Evolutionary conservation across 2,797 vertebrate species (phyloP).

Genomic region (Hydrolagus colliei): DNA sequence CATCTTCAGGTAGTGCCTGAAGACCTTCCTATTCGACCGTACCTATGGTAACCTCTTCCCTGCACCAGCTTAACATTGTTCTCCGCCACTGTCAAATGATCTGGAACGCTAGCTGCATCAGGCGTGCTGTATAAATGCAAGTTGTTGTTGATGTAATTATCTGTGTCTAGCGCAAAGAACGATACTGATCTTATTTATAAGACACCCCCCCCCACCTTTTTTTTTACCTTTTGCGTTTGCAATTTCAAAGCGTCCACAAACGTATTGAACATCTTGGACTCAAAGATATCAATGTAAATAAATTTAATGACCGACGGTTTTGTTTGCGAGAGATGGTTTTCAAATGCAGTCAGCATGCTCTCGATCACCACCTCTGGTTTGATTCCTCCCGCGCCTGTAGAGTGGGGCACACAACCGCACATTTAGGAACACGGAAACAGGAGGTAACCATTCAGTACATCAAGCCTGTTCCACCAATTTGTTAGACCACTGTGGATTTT

Average conservation of each 20-base stretch:
- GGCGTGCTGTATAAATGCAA: too few relatives aligned
- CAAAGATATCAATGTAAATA: slow-evolving; percentile 42
- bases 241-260: slow-evolving; percentile 39
- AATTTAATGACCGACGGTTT: slow-evolving; percentile 40
- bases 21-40: too few relatives aligned
- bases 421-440: not conserved
- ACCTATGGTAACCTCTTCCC: too few relatives aligned
- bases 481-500: too few relatives aligned
- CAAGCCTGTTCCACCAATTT: not conserved
- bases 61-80: too few relatives aligned
- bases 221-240: slow-evolving; percentile 34
- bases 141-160: too few relatives aligned
- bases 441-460: not conserved
- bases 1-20: too few relatives aligned
- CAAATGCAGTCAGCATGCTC: slow-evolving; percentile 44
- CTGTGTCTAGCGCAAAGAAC: too few relatives aligned
- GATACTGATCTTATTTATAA: too few relatives aligned
- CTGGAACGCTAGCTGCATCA: too few relatives aligned
- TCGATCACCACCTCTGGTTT: slow-evolving; percentile 33
- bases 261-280: slow-evolving; percentile 37
- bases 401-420: not conserved
- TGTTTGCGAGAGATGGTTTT: slow-evolving; percentile 40
- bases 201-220: too few relatives aligned
- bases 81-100: too few relatives aligned
- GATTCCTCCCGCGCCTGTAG: slow-evolving; percentile 44